These are phyloP conservation scores for Nesometra sesokonis DNA, from an alignment of 35 echinoderm and acorn worm genomes.

Conservation along the genomic window DNA sequence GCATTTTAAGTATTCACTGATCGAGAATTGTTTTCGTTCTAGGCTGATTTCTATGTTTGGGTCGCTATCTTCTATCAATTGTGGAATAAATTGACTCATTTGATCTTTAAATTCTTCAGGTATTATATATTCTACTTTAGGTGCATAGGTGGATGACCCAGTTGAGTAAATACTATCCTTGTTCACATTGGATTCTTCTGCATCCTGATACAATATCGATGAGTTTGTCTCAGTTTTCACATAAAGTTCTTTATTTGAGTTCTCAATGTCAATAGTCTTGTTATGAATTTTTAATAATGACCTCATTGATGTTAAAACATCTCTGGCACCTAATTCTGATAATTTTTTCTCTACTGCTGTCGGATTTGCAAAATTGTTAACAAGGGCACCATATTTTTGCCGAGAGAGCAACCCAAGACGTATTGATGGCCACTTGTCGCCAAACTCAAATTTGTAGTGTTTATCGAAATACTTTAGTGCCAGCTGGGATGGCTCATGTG, in stretches of 20 bases:
- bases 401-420: conserved; percentile 58
- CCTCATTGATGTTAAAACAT: conserved; percentile 8
- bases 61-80: neutral
- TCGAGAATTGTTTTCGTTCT: neutral
- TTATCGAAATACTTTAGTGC: conserved; percentile 79
- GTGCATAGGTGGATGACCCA: neutral
- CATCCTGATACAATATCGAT: neutral
- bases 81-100: conserved; percentile 9
- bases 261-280: neutral
- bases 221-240: neutral
- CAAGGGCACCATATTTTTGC: conserved; percentile 70
- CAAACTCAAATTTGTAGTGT: conserved; percentile 48
- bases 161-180: neutral
- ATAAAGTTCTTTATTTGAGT: neutral
- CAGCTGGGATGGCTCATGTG: conserved; percentile 40
- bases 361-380: conserved; percentile 56
- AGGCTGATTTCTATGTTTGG: neutral
- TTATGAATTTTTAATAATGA: neutral
- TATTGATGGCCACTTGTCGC: conserved; percentile 55
- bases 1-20: conserved; percentile 52
- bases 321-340: conserved; percentile 44
- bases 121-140: conserved; percentile 51
- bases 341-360: conserved; percentile 33
- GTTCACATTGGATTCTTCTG: neutral
- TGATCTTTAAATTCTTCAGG: neutral